Conservation (phyloP, 2,888 invertebrate genomes). For the Tuta absoluta region DNA sequence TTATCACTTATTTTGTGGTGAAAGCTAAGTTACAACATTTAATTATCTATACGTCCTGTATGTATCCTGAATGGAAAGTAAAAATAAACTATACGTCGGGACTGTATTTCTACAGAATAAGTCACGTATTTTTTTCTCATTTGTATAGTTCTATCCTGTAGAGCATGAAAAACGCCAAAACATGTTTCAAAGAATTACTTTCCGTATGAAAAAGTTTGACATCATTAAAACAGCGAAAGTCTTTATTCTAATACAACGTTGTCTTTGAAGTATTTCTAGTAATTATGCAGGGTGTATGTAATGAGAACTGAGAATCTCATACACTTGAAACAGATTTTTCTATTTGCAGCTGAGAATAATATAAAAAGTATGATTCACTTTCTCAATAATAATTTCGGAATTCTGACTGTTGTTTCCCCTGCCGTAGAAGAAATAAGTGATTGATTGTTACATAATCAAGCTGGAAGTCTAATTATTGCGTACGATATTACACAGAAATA, state of each 20-base stretch:
- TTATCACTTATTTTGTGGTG: no score
- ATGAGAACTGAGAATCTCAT: no score
- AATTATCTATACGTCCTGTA: no score
- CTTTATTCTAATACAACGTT: neutral
- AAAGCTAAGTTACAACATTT: no score
- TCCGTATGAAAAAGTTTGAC: neutral
- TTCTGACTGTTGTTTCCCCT: neutral
- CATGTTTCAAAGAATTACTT: neutral
- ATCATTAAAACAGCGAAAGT: conserved; percentile 1
- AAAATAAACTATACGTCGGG: no score
- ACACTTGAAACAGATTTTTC: no score
- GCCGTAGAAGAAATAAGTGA: neutral
- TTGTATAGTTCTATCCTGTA: neutral
- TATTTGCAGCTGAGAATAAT: no score
- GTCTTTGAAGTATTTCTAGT: no score
- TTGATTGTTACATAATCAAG: conserved; percentile 1
- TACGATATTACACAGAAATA: neutral
- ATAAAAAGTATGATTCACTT: neutral
- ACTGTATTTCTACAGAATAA: no score
- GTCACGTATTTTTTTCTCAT: no score
- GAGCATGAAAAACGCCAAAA: neutral
- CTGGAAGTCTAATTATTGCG: neutral
- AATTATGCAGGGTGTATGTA: no score
- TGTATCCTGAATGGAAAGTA: no score
- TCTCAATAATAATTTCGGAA: neutral